These are phyloP conservation scores for Harpalus rufipes DNA, from an alignment of 2,888 invertebrate genomes.

Conservation along the genomic window DNA sequence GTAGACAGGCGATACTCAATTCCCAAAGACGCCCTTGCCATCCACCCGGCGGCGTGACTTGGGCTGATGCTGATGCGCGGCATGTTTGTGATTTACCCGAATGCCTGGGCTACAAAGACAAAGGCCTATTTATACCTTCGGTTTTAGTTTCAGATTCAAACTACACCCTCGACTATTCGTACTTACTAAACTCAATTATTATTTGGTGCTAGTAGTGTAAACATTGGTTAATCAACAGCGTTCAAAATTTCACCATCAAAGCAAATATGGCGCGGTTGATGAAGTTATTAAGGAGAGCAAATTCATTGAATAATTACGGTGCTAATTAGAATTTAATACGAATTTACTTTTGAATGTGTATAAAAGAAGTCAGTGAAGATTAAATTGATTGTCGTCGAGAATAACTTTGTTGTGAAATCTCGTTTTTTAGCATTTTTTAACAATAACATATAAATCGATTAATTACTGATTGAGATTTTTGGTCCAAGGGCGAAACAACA, in stretches of 20 bases:
- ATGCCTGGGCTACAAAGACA: constrained; percentile 16
- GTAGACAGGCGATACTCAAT: constrained; percentile 31
- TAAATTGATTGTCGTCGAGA: too few relatives aligned
- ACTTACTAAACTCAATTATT: constrained; percentile 31
- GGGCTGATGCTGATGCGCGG: constrained; percentile 3
- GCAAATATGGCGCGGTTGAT: constrained; percentile 2
- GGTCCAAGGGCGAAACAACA: too few relatives aligned
- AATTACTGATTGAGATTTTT: too few relatives aligned
- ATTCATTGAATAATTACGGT: constrained; percentile 18
- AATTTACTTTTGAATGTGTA: background rate
- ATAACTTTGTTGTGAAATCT: too few relatives aligned
- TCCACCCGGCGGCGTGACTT: constrained; percentile 6
- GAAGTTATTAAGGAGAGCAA: constrained; percentile 24
- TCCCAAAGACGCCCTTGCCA: background rate
- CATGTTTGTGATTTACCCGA: constrained; percentile 36
- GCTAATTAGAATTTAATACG: background rate
- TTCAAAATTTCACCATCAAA: background rate
- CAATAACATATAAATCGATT: too few relatives aligned
- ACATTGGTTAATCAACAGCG: constrained; percentile 39
- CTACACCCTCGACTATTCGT: background rate
- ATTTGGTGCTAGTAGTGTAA: constrained; percentile 24
- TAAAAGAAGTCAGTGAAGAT: background rate
- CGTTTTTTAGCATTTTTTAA: too few relatives aligned
- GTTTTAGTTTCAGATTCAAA: constrained; percentile 13
- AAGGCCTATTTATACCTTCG: constrained; percentile 34